A percentile compares a stretch with the other conserved stretches of the same genome.
phyloP scores from a whole-genome alignment of 2,888 invertebrate genomes.

The Lochmaea capreae region DNA sequence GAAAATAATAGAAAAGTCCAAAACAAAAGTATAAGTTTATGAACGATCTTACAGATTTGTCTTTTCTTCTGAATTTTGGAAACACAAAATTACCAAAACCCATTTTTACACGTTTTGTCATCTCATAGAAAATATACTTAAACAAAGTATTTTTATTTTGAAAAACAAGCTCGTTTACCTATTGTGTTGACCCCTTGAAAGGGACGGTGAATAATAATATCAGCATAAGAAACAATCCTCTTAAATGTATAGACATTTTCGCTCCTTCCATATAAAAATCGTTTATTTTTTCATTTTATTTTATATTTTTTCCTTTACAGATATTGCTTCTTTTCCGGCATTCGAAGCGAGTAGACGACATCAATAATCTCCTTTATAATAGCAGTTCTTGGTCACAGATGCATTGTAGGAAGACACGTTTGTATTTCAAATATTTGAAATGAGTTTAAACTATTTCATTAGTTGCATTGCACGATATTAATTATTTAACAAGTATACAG shows the following conservation, averaged over 20 bases:
- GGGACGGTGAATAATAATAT: not conserved
- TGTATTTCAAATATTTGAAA: slow-evolving; percentile 13
- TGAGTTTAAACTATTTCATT: slow-evolving; percentile 3
- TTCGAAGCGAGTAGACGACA: slow-evolving; percentile 35
- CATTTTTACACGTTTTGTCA: too few species aligned
- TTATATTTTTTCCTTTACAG: slow-evolving; percentile 3
- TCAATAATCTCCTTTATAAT: slow-evolving; percentile 39
- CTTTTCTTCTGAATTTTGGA: too few species aligned
- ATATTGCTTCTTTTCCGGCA: slow-evolving; percentile 22
- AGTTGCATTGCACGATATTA: not conserved
- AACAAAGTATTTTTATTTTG: too few species aligned
- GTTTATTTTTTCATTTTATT: slow-evolving; percentile 2
- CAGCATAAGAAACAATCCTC: not conserved
- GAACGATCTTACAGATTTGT: too few species aligned
- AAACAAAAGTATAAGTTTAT: too few species aligned
- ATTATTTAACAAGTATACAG: not conserved
- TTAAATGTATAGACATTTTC: not conserved
- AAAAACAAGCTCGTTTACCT: too few species aligned
- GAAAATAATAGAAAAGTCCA: too few species aligned
- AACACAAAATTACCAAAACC: too few species aligned
- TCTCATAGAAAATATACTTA: too few species aligned
- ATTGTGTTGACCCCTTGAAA: not conserved
- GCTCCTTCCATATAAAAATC: not conserved
- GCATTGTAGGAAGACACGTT: slow-evolving; percentile 23
- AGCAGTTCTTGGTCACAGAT: slow-evolving; percentile 39